Base-by-base conservation (phyloP, 2,797 vertebrate genomes). In the Sebastiscus albofasciatus region DNA sequence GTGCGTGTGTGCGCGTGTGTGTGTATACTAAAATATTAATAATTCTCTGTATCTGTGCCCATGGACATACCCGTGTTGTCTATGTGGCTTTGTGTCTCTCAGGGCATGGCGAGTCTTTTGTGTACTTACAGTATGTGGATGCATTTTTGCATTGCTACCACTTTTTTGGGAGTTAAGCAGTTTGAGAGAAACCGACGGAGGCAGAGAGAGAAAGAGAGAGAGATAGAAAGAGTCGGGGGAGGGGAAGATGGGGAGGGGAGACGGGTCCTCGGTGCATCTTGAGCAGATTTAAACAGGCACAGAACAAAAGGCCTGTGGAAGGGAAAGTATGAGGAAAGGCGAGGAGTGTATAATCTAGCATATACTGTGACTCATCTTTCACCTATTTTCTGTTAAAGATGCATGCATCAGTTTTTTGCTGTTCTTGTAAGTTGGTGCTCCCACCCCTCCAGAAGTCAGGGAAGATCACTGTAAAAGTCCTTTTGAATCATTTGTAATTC, bases 401-500 rank as follows among this genome's bases (percentile, higher is more conserved):
- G 75, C 42, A 75, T 86, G 39, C 66, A 61, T 84, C 60, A 16
- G 22, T 65, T 74, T 89, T 84, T 68, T 72, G 49, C 78, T 76
- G 49, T 72, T 83, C 79, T 78, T 81, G 82, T 85, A 85, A 73
- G 67, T 79, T 82, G 62, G 36, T 68, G 76, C 73, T 74, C 39
- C 58, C 62, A 69, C 64, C 60, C 22, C 56, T 60, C 61, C 52
- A 77, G 61, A 88, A 86, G 85, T 90, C 83, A 81, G 22, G 13
- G 33, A 62, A 81, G 87, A 92, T 93, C 80, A 85, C 67, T 82
- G 72, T 90, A 72, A 86, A 91, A 81, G 88, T 91, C 80, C 79
- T 81, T 82, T 46, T 36, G 49, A 88, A 82, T 92, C 67, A 88
- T 93, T 93, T 91, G 85, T 83, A 85, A 92, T 92, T 90, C 87